A percentile compares a stretch with the other conserved stretches of the same genome.
Conservation (phyloP, 2,888 invertebrate genomes). For the Lasioglossum oenotherae region DNA sequence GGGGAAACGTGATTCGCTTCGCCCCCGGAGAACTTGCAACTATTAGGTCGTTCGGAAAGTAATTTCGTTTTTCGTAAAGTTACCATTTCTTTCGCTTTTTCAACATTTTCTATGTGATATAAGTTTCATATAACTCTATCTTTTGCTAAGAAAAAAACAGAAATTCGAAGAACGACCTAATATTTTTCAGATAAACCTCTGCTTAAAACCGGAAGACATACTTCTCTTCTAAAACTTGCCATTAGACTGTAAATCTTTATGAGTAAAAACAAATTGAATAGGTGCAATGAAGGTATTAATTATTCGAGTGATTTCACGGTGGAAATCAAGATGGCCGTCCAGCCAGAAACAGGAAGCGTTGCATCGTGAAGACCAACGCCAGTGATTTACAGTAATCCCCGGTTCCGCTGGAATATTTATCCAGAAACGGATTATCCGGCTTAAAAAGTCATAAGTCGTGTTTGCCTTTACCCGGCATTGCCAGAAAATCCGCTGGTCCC, state of each 20-base stretch:
- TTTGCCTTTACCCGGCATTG: slow-evolving; percentile 54
- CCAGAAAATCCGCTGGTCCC: slow-evolving; percentile 21
- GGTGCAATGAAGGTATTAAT: neutral
- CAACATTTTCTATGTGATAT: no score
- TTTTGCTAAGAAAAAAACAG: no score
- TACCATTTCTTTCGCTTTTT: no score
- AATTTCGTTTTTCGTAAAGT: no score
- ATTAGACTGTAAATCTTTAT: neutral
- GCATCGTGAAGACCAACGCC: slow-evolving; percentile 27
- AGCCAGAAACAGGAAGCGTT: neutral
- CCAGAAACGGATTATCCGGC: slow-evolving; percentile 73
- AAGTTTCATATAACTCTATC: no score
- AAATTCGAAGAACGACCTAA: no score
- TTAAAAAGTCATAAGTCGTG: slow-evolving; percentile 74
- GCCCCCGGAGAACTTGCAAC: neutral
- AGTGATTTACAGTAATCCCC: slow-evolving; percentile 50
- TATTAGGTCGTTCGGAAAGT: neutral
- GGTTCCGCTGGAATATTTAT: slow-evolving; percentile 62
- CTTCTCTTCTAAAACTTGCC: neutral
- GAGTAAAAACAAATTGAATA: no score
- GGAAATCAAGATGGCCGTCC: neutral
- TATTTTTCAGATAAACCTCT: neutral
- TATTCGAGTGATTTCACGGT: neutral
- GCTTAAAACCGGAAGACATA: neutral
- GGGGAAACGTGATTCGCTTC: slow-evolving; percentile 45